Percentiles rank a stretch among this genome's conserved stretches.
Conservation (phyloP, 2,797 vertebrate species). For the Mastacembelus armatus region DNA sequence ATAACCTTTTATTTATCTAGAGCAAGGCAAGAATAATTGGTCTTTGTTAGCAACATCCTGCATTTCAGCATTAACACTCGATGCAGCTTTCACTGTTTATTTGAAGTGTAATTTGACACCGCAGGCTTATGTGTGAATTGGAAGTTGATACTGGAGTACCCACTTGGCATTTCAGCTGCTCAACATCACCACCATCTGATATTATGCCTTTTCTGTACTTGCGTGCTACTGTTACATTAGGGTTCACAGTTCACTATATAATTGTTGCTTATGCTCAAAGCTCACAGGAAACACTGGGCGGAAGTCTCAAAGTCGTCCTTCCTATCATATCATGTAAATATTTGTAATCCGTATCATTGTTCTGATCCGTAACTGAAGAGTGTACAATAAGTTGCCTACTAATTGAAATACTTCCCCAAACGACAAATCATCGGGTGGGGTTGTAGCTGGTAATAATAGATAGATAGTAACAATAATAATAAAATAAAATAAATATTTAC, state of each 20-base stretch:
- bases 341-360: background rate
- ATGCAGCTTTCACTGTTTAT: constrained; percentile 1
- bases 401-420: too few relatives aligned
- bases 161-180: background rate
- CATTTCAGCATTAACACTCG: constrained; percentile 1
- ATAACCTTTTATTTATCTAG: background rate
- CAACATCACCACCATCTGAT: background rate
- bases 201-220: background rate
- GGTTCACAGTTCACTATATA: too few relatives aligned
- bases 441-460: too few relatives aligned
- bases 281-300: too few relatives aligned
- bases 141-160: background rate
- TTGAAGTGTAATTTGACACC: constrained; percentile 20
- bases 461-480: too few relatives aligned
- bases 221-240: background rate
- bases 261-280: background rate
- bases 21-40: background rate
- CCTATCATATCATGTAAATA: background rate
- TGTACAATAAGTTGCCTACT: too few relatives aligned
- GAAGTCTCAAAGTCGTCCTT: too few relatives aligned
- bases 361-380: background rate
- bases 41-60: constrained; percentile 5
- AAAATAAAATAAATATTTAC: too few relatives aligned
- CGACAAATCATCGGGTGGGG: too few relatives aligned
- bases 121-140: constrained; percentile 1